Base-by-base conservation (phyloP, 2,888 invertebrate genomes). In the Dasysyrphus albostriatus region DNA sequence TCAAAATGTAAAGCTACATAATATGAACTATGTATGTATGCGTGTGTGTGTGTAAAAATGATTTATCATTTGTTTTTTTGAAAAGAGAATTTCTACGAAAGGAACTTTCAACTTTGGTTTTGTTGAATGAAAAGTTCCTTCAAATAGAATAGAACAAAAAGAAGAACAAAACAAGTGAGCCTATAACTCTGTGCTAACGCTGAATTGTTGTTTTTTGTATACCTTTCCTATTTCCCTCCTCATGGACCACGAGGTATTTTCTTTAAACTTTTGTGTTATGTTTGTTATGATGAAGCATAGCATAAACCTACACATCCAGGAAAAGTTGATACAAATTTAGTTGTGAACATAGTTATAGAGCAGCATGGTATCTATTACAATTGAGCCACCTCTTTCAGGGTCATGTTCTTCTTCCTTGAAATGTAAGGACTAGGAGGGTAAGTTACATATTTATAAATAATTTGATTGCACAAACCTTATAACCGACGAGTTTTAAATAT, bases 41-140 rank as follows among this genome's bases (percentile, higher is more conserved):
- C 4, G 16, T 32, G 12, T 8, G 2, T 24, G 6, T 56, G 4
- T 16, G 5, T 58, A 63, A 42, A 39, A 65, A 79, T 83, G 79
- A 79, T 83, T 83, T 83, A 79, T 83, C 69, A 69, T 79, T n/a
- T n/a, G n/a, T n/a, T 59, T 34, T 78, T 79, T 63, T 59, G 49
- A 74, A 70, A 51, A 63, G 70, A 78, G 44, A n/a, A 44, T 65
- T 51, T 37, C 24, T 54, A 29, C 51, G 74, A 49, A 74, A 14
- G 67, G 59, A 77, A 72, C 67, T 49, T 51, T 77, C 32, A 74
- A 65, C 72, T 73, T 42, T 47, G 14, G 19, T 49, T 70, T 54
- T 5, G 58, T 54, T 5, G 58, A 65, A 29, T 44, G 70, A 19
- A 75, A 61, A 51, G 42, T 51, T 65, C 24, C 19, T 49, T 29